A percentile compares a stretch with the other conserved stretches of the same genome.
phyloP scores from a whole-genome alignment of 92 coral and sea anemone genomes.

The Nematostella vectensis region DNA sequence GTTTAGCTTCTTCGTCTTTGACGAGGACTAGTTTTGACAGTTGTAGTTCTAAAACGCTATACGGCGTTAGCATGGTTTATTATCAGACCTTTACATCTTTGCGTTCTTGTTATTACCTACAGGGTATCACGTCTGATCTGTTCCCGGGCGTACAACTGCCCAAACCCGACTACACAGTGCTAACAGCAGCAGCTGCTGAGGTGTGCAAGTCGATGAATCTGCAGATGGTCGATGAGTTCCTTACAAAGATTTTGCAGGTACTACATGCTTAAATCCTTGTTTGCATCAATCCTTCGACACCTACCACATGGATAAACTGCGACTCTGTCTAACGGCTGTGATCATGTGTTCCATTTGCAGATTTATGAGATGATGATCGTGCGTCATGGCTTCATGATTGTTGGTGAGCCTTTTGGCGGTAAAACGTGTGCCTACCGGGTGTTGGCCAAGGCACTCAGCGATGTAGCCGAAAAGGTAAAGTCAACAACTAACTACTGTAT shows the following conservation, averaged over 20 bases:
- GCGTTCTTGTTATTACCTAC: too few species aligned
- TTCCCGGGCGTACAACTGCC: constrained; percentile 95
- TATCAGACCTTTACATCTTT: too few species aligned
- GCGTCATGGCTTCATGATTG: constrained; percentile 99
- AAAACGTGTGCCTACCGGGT: constrained; percentile 93
- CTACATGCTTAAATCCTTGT: neutral
- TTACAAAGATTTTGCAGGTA: constrained; percentile 90
- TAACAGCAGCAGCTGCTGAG: constrained; percentile 82
- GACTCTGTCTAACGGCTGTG: too few species aligned
- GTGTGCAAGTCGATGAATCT: constrained; percentile 93
- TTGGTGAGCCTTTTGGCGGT: constrained; percentile 98
- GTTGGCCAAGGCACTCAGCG: constrained; percentile 79
- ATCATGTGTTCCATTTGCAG: constrained; percentile 22
- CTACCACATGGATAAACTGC: too few species aligned
- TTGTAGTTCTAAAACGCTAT: too few species aligned
- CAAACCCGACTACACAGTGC: constrained; percentile 84
- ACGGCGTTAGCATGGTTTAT: too few species aligned
- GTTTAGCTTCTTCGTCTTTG: too few species aligned
- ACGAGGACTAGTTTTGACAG: too few species aligned
- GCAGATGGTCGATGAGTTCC: constrained; percentile 85
- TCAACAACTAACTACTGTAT: too few species aligned
- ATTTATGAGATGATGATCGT: constrained; percentile 99
- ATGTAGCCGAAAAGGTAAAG: constrained; percentile 79
- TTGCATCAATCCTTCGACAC: too few species aligned
- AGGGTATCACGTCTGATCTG: constrained; percentile 98